Evolutionary conservation across 1,140 invertebrate genomes (phyloP), one percentile per base, ranked within the genome.

Genomic region (Aphaenogaster ashmeadi): DNA sequence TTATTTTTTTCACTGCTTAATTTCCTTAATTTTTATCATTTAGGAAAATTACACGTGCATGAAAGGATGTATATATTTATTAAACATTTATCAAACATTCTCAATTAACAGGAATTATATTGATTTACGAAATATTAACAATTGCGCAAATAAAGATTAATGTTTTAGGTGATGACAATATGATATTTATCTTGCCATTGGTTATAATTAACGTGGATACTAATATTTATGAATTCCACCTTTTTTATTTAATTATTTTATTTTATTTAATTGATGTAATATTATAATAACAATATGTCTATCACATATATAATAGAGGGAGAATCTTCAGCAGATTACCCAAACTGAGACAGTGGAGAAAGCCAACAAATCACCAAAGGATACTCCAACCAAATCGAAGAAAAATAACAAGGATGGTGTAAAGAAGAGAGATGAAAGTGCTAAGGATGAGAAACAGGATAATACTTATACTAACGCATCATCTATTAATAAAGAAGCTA

Each of bases 301-400:
- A 15, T 64, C 36, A 18, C 44, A 87, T 44, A 27, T 38, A 47
- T 69, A 69, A 87, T 62, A 95, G 94, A 93, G 84, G 60, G 94
- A 95, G 60, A 95, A 94, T 93, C 75, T 95, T 33, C 92, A 92
- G 41, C 94, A 94, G 87, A 69, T 91, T 7, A 87, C 8, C 38
- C 94, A 94, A n/a, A 86, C 91, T 9, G 95, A 94, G 56, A 21
- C 87, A 44, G 33, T 89, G 15, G 77, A 79, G 44, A 79, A 15
- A 66, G 66, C 84, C 6, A 95, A 94, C 38, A 94, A 95, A 44
- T 95, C 94, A 13, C 94, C 94, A 44, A 95, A 94, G 67, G 93
- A 94, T 52, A 95, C 94, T 11, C 94, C 95, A 13, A 94, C 94
- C 18, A 95, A 94, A 74, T 90, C 91, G 52, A 95, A 95, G 72